A percentile compares a stretch with the other conserved stretches of the same genome.
Conservation (phyloP, 1,140 invertebrate species). For the Drosophila aff. region DNA sequence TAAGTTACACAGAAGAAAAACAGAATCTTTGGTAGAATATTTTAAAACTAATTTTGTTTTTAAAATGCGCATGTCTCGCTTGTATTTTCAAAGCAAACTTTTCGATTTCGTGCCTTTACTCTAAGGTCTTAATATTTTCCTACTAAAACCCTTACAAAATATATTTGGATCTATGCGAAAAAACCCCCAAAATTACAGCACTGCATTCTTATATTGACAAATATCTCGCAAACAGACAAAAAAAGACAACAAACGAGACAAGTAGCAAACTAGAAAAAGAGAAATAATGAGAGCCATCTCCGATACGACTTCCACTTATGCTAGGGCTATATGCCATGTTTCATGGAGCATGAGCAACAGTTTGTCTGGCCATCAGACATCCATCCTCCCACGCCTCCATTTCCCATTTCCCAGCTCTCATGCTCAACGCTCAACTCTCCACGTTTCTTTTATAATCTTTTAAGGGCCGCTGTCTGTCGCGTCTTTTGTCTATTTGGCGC, state of each 20-base stretch:
- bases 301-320: constrained; percentile 47
- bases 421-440: not conserved
- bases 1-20: not conserved
- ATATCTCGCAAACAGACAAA: constrained; percentile 9
- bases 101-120: too few relatives aligned
- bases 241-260: not conserved
- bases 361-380: constrained; percentile 46
- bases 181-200: not conserved
- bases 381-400: constrained; percentile 18
- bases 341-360: constrained; percentile 52
- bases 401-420: not conserved
- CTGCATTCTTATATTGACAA: constrained; percentile 13
- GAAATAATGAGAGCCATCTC: constrained; percentile 44
- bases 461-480: constrained; percentile 61
- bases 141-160: not conserved
- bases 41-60: not conserved
- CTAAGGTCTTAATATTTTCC: not conserved
- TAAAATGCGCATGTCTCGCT: not conserved
- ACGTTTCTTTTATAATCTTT: constrained; percentile 73
- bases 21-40: not conserved
- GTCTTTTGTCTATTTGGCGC: constrained; percentile 71
- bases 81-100: not conserved
- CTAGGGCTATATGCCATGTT: constrained; percentile 26
- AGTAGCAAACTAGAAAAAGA: constrained; percentile 15
- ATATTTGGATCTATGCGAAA: too few relatives aligned